Evolutionary conservation across 2,113 vertebrate genomes (phyloP).

Genomic region (Eretmochelys imbricata): DNA sequence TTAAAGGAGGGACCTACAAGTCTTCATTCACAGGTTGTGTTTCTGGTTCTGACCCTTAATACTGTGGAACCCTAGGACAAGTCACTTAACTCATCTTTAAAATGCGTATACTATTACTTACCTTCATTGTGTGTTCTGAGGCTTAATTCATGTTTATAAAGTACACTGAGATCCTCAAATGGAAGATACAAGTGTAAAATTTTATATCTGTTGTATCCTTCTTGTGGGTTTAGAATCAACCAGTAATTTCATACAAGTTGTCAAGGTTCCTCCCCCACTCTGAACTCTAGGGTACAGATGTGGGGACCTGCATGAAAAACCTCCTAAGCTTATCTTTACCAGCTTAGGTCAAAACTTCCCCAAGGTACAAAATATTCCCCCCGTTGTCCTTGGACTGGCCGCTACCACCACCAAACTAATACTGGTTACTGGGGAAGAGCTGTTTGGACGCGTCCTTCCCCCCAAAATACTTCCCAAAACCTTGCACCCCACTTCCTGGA

Average conservation of each 20-base stretch:
- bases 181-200: background rate
- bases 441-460: too few relatives aligned
- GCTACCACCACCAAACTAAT: too few relatives aligned
- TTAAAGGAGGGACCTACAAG: background rate
- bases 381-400: too few relatives aligned
- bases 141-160: background rate
- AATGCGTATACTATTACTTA: background rate
- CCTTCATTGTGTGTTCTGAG: background rate
- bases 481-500: too few relatives aligned
- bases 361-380: too few relatives aligned
- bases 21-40: background rate
- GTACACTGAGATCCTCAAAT: background rate
- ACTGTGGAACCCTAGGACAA: background rate
- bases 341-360: too few relatives aligned
- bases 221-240: background rate
- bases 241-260: background rate
- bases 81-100: background rate
- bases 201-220: background rate
- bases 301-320: too few relatives aligned
- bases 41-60: background rate
- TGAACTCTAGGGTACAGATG: too few relatives aligned
- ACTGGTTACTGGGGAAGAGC: too few relatives aligned
- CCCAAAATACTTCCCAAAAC: too few relatives aligned
- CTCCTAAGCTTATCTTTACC: too few relatives aligned
- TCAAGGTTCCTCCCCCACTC: too few relatives aligned